Base-by-base conservation (phyloP, 1,140 invertebrate genomes). In the Penaeus chinensis region DNA sequence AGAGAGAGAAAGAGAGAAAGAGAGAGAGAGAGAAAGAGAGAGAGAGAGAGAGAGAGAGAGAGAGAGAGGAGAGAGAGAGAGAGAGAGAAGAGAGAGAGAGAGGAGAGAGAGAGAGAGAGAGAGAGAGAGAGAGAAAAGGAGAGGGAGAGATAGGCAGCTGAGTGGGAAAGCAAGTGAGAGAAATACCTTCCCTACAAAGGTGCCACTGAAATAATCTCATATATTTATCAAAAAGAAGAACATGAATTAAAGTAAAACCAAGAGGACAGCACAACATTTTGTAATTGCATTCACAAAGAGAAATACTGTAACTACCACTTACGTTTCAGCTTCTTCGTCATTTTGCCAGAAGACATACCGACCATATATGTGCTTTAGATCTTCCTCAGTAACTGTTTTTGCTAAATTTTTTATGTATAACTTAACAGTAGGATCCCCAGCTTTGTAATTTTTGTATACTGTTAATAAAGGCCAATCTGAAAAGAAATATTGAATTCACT, bases 351-450 rank as follows among this genome's bases (percentile, higher is more conserved):
- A 87, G 47, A 94, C 91, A 92, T 95, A 98, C 88, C 94, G 92
- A 82, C 94, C 95, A 92, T 95, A 98, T 88, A 99, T 95, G 90
- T 94, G 94, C 90, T 95, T 94, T 7, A 98, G 93, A 93, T 98
- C 96, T 89, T 94, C 93, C 63, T 95, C 93, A 61, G 93, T 94
- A 0, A 97, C 95, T 89, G 94, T 94, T 93, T 98, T 98, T 2
- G 95, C 94, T 32, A 98, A 93, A 94, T 99, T 99, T 92, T 99
- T 99, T 62, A 99, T 95, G 91, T 99, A 99, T 16, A 99, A 92
- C 86, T 96, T 95, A 93, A 95, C 94, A 16, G 95, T 96, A 22
- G 96, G 95, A 71, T 95, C 94, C 22, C 98, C 97, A 47, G 94
- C 92, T 90, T 95, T 94, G 92, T 98, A 99, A 91, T 97, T 97